These are phyloP conservation scores for Zhuqinia jingwanae DNA, from an alignment of 2,888 invertebrate genomes.

Conservation along the genomic window DNA sequence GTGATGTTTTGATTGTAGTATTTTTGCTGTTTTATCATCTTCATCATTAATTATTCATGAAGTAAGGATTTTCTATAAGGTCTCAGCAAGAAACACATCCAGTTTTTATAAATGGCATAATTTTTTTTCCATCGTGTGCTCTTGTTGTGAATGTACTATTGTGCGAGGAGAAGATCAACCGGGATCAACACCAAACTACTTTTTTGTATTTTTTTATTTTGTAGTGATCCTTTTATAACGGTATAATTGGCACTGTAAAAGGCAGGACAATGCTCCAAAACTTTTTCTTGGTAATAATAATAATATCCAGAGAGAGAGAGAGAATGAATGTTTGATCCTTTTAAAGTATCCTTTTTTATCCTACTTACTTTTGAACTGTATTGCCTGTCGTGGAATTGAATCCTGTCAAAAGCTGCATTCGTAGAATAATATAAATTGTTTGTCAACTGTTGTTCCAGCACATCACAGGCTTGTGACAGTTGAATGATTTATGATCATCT, in stretches of 20 bases:
- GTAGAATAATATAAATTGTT: not conserved
- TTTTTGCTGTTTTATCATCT: not conserved
- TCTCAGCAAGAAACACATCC: not conserved
- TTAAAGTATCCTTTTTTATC: not conserved
- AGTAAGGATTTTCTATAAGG: not conserved
- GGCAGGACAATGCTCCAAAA: too few species aligned
- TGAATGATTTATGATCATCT: too few species aligned
- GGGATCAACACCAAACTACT: slow-evolving; percentile 3
- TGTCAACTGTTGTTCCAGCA: not conserved
- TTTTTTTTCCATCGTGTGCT: not conserved
- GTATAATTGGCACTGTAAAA: too few species aligned
- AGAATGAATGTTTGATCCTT: not conserved
- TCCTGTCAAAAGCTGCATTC: too few species aligned
- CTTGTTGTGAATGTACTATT: too few species aligned
- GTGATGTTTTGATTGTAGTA: slow-evolving; percentile 10
- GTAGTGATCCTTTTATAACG: too few species aligned
- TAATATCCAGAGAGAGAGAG: not conserved
- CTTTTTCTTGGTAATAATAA: not conserved
- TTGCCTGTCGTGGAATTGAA: not conserved
- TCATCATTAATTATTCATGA: slow-evolving; percentile 45
- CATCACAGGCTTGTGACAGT: not conserved
- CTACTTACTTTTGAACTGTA: not conserved
- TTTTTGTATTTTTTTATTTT: not conserved
- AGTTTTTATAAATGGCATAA: not conserved
- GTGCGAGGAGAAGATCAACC: not conserved